phyloP scores from a whole-genome alignment of 2,113 vertebrate genomes.

The Amphiprion percula region DNA sequence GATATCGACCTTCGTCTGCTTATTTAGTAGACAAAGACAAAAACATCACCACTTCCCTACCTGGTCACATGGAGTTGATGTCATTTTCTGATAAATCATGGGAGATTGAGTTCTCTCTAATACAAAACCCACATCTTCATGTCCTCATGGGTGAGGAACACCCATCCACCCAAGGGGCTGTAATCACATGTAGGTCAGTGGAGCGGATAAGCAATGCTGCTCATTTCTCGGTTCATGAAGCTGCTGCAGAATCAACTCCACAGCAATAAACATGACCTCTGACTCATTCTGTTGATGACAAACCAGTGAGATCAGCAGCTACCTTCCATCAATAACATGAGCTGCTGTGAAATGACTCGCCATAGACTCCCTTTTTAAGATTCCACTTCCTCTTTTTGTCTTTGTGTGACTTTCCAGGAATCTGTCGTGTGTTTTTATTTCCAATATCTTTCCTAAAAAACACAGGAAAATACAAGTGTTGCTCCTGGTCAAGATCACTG shows the following conservation, averaged over 20 bases:
- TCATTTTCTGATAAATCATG: slow-evolving; percentile 37
- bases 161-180: slow-evolving; percentile 19
- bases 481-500: too few relatives aligned
- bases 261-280: slow-evolving; percentile 26
- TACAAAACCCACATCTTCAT: slow-evolving; percentile 25
- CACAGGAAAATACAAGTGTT: too few relatives aligned
- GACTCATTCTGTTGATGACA: slow-evolving; percentile 29
- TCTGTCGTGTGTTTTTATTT: too few relatives aligned
- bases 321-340: slow-evolving; percentile 1
- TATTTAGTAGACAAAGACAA: background rate
- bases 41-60: background rate
- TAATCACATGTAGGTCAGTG: slow-evolving; percentile 33
- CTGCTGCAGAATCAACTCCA: slow-evolving; percentile 20
- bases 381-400: background rate
- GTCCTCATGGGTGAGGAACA: slow-evolving; percentile 27
- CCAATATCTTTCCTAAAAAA: too few relatives aligned
- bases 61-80: slow-evolving; percentile 10
- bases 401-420: too few relatives aligned
- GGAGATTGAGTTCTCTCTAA: slow-evolving; percentile 2
- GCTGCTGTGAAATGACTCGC: background rate
- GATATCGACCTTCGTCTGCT: slow-evolving; percentile 12
- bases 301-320: slow-evolving; percentile 41
- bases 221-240: background rate
- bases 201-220: slow-evolving; percentile 7
- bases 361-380: background rate